Percentiles rank a stretch among this genome's conserved stretches.
Conservation (phyloP, 2,113 vertebrate species). For the Rhodinocichla rosea region DNA sequence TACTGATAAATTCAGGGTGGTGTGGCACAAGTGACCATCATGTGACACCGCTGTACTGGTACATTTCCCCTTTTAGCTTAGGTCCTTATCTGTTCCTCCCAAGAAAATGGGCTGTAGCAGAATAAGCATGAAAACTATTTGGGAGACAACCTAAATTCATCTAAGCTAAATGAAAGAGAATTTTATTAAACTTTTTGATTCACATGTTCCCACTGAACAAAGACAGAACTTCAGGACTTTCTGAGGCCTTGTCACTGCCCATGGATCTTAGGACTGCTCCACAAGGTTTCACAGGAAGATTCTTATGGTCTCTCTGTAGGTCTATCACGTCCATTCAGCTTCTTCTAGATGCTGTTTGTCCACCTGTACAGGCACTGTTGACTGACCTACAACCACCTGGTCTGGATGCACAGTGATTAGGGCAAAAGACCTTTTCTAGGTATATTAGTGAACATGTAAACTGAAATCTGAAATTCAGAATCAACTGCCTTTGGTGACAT, state of each 20-base stretch:
- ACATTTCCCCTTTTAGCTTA: not conserved
- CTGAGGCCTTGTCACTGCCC: not conserved
- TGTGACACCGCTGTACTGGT: not conserved
- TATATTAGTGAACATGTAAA: not conserved
- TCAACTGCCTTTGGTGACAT: not conserved
- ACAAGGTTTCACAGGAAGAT: not conserved
- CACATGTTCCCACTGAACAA: not conserved
- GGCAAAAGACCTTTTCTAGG: not conserved
- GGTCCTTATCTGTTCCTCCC: not conserved
- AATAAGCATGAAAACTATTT: not conserved
- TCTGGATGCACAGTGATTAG: not conserved
- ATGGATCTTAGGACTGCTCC: not conserved
- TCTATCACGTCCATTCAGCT: not conserved
- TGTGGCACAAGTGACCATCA: not conserved
- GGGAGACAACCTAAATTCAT: not conserved
- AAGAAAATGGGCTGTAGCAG: not conserved
- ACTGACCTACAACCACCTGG: not conserved
- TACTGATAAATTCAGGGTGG: rapidly evolving
- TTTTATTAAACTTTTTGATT: not conserved
- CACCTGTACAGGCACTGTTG: not conserved
- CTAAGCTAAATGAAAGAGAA: not conserved
- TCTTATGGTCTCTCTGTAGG: not conserved
- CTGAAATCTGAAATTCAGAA: not conserved
- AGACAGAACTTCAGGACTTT: not conserved
- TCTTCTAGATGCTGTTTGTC: not conserved